Evolutionary conservation across 2,888 invertebrate species (phyloP).

Genomic region (Urechis unicinctus): DNA sequence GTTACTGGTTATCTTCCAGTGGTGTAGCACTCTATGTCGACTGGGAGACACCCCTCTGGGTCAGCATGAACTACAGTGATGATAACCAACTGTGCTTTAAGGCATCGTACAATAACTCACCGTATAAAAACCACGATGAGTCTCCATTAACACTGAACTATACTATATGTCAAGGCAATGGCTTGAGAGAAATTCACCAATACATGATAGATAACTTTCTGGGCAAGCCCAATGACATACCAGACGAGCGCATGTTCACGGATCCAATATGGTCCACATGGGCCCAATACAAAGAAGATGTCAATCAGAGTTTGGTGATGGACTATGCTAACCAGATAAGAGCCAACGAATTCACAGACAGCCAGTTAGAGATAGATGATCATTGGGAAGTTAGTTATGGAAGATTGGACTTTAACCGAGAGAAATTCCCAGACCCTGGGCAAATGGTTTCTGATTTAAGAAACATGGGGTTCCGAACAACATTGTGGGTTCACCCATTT

Average conservation of each 20-base stretch:
- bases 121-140: background rate
- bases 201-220: background rate
- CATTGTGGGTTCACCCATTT: constrained; percentile 66
- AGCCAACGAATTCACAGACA: constrained; percentile 23
- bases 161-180: background rate
- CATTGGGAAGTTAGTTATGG: constrained; percentile 86
- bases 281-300: constrained; percentile 67
- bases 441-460: constrained; percentile 43
- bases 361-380: constrained; percentile 66
- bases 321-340: constrained; percentile 23
- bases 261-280: constrained; percentile 87
- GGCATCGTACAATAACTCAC: background rate
- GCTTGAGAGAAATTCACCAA: background rate
- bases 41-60: background rate
- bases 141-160: background rate
- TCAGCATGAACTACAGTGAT: background rate
- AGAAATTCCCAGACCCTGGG: constrained; percentile 65
- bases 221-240: constrained; percentile 56
- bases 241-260: constrained; percentile 65
- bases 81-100: background rate
- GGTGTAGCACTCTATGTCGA: background rate
- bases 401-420: constrained; percentile 64
- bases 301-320: constrained; percentile 56
- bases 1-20: background rate
- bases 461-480: constrained; percentile 63